Percentiles rank a stretch among this genome's conserved stretches.
These are phyloP conservation scores for Ennomos erosarius DNA, from an alignment of 2,888 invertebrate genomes.

Conservation along the genomic window DNA sequence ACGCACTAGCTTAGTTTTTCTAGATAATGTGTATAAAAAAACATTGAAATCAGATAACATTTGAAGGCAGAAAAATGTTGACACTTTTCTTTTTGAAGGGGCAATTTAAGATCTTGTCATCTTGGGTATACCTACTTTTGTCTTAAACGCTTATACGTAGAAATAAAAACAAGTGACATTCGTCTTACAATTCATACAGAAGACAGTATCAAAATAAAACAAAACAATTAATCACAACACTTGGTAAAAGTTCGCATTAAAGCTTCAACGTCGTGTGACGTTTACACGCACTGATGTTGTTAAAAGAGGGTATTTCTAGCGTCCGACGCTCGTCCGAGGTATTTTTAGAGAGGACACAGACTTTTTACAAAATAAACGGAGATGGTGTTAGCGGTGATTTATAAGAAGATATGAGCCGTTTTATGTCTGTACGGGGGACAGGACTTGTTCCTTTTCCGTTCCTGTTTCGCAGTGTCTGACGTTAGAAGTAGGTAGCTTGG, in stretches of 20 bases:
- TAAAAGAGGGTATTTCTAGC: constrained; percentile 70
- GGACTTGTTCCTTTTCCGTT: constrained; percentile 27
- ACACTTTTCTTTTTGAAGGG: too few relatives aligned
- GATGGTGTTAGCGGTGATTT: constrained; percentile 70
- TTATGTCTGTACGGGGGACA: constrained; percentile 19
- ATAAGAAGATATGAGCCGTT: constrained; percentile 49
- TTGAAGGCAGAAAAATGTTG: too few relatives aligned
- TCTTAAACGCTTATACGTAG: too few relatives aligned
- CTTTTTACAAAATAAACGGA: constrained; percentile 81
- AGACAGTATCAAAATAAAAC: not conserved
- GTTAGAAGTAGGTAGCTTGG: constrained; percentile 1
- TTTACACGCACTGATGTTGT: constrained; percentile 61
- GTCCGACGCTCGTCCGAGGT: constrained; percentile 70
- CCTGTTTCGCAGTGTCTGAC: constrained; percentile 1
- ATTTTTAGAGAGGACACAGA: constrained; percentile 79
- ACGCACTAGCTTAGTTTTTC: too few relatives aligned
- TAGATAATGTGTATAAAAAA: too few relatives aligned
- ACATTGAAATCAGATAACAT: too few relatives aligned
- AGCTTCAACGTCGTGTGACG: constrained; percentile 51
- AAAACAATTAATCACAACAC: constrained; percentile 38
- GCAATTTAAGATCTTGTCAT: too few relatives aligned
- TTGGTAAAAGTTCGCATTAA: constrained; percentile 31
- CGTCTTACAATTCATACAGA: too few relatives aligned
- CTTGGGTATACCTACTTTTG: too few relatives aligned
- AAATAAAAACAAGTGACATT: too few relatives aligned